Conservation (phyloP, 1,140 invertebrate genomes). For the Wasmannia auropunctata region DNA sequence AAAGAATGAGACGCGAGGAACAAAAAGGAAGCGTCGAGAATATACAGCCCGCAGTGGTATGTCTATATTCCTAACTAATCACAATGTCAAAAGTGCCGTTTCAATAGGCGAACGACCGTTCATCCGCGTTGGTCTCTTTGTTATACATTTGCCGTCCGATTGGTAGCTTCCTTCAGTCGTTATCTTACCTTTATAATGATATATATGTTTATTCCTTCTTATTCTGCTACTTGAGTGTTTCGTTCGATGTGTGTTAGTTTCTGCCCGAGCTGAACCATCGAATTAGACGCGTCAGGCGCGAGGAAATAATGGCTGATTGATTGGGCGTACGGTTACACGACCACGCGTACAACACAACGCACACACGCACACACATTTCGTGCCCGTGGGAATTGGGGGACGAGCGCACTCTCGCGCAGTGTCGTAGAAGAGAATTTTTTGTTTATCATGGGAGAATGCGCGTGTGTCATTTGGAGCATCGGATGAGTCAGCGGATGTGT, state of each 20-base stretch:
- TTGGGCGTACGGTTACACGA: slow-evolving; percentile 13
- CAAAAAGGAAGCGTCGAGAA: slow-evolving; percentile 5
- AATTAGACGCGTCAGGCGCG: slow-evolving; percentile 36
- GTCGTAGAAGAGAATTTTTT: slow-evolving; percentile 35
- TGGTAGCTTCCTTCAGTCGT: not conserved
- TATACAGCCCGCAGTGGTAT: not conserved
- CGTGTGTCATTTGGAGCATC: slow-evolving; percentile 36
- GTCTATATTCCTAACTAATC: slow-evolving; percentile 47
- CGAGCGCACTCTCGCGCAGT: slow-evolving; percentile 36
- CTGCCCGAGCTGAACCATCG: not conserved
- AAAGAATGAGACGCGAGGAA: slow-evolving; percentile 42
- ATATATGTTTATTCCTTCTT: not conserved
- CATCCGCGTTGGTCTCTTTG: not conserved
- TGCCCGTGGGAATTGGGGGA: slow-evolving; percentile 53
- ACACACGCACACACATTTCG: not conserved
- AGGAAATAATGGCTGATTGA: slow-evolving; percentile 68
- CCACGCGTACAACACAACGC: not conserved
- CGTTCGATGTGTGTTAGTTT: not conserved
- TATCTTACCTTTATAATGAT: slow-evolving; percentile 21
- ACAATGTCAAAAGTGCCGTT: slow-evolving; percentile 33
- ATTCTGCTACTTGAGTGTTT: not conserved
- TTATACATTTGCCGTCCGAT: not conserved
- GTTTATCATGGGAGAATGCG: slow-evolving; percentile 36
- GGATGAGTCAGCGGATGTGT: slow-evolving; percentile 56
- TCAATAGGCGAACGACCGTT: not conserved